Evolutionary conservation across 2,888 invertebrate species (phyloP).

Genomic region (Caenorhabditis plicata): DNA sequence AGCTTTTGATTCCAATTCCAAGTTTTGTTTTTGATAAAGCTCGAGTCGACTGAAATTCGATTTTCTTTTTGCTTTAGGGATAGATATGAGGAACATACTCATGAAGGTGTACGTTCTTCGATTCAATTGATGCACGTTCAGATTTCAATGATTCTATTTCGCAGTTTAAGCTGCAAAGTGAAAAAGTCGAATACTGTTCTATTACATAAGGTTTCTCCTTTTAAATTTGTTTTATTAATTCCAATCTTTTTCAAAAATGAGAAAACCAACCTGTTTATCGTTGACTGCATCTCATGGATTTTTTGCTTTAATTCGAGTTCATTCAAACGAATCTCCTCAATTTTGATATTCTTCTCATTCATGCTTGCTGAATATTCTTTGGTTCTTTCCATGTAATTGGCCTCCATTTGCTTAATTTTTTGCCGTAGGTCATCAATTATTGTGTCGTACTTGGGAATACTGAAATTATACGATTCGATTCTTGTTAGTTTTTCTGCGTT

Average conservation of each 20-base stretch:
- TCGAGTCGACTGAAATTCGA: conserved; percentile 7
- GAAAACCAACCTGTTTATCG: not conserved
- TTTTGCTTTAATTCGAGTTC: not conserved
- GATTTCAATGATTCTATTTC: conserved; percentile 4
- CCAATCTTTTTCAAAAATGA: not conserved
- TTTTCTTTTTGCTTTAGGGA: not conserved
- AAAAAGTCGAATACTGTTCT: no score
- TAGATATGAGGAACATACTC: not conserved
- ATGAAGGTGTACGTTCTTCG: no score
- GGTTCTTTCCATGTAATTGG: conserved; percentile 7
- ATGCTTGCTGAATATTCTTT: conserved; percentile 4
- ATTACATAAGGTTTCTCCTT: not conserved
- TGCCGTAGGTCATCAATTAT: conserved; percentile 6
- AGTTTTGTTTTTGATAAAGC: conserved; percentile 5
- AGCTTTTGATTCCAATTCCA: conserved; percentile 12
- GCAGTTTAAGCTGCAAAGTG: no score
- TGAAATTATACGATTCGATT: conserved; percentile 1
- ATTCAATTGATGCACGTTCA: no score
- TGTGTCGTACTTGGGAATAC: conserved; percentile 15
- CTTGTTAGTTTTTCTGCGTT: not conserved
- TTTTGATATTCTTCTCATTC: conserved; percentile 8
- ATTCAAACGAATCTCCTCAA: not conserved
- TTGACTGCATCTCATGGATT: not conserved
- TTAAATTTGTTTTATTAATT: not conserved
- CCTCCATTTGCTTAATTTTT: conserved; percentile 13